These are phyloP conservation scores for Acipenser transmontanus DNA, from an alignment of 2,797 vertebrate genomes.

Conservation along the genomic window DNA sequence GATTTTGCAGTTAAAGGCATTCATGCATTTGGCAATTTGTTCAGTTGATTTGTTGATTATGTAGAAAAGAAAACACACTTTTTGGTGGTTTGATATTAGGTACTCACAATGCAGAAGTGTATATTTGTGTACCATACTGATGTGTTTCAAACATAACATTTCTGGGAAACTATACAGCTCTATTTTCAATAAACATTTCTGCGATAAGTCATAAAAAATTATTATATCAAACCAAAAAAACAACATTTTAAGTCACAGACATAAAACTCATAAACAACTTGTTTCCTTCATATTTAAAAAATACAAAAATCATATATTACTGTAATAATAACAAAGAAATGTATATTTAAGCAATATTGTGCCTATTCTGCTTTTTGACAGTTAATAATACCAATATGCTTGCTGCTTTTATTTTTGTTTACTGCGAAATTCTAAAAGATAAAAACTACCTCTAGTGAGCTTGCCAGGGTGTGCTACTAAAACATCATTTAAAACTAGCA, in stretches of 20 bases:
- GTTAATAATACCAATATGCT: conserved; percentile 60
- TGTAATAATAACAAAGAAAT: conserved; percentile 49
- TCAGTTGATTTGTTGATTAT: conserved; percentile 57
- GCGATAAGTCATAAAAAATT: conserved; percentile 37
- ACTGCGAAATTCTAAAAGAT: conserved; percentile 64
- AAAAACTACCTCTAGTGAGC: conserved; percentile 69
- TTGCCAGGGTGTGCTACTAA: conserved; percentile 78
- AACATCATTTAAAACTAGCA: conserved; percentile 66
- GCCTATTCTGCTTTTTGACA: conserved; percentile 59
- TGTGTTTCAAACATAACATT: conserved; percentile 24
- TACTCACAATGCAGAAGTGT: conserved; percentile 46
- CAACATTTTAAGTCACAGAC: conserved; percentile 61
- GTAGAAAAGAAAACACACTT: conserved; percentile 68
- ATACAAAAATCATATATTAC: conserved; percentile 65
- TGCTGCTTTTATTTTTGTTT: conserved; percentile 47
- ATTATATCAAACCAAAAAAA: conserved; percentile 57
- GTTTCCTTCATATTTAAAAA: conserved; percentile 61
- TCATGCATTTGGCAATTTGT: conserved; percentile 85
- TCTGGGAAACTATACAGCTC: conserved; percentile 36
- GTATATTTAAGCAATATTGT: conserved; percentile 52
- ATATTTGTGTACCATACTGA: conserved; percentile 37
- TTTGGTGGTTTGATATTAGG: conserved; percentile 49
- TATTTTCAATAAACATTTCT: conserved; percentile 31
- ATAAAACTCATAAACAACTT: conserved; percentile 62
- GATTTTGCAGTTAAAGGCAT: conserved; percentile 67